Base-by-base conservation (phyloP, 2,113 vertebrate species). In the Ranitomeya variabilis region DNA sequence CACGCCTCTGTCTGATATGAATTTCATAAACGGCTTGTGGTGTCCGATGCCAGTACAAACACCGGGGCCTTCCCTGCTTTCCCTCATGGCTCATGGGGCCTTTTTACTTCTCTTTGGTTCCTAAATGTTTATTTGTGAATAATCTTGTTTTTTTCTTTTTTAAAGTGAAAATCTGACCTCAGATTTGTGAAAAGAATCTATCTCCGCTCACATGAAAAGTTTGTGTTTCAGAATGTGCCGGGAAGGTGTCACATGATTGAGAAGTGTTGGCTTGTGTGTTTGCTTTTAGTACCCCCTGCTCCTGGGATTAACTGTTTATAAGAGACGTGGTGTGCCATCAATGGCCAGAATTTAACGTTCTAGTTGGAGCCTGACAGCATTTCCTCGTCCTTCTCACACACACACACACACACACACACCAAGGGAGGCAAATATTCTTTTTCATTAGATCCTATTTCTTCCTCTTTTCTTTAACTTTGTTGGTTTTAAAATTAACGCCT, bases 71-170 rank as follows among this genome's bases (percentile, higher is more conserved):
- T 95, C 95, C 95, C 94, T 67, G 88, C 93, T 31, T 31, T 31
- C 26, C 26, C 26, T 31, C 26, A 31, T 95, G 95, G 92, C 93
- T 94, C 84, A 69, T 86, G 66, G 93, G 82, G 74, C 85, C 64
- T 31, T 86, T 78, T 93, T 94, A 93, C 84, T 80, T 86, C 59
- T 69, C 74, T 90, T 92, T 91, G 92, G 92, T 91, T 91, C 92
- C 93, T 94, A 94, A 95, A 95, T 95, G 96, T 96, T 96, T 96
- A 96, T 96, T 96, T 96, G 94, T 95, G 95, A 95, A 95, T 95
- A 95, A 94, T 95, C 94, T 91, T 93, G 92, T 95, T 96, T 71
- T 31, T 6, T 9, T 9, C 4, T 19, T 16, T 60, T 60, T 26
- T 37, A 83, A 83, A 82, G 67, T 26, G 69, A 83, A 96, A 93